Evolutionary conservation across 1,140 invertebrate genomes (phyloP).

Genomic region (Nephila pilipes): DNA sequence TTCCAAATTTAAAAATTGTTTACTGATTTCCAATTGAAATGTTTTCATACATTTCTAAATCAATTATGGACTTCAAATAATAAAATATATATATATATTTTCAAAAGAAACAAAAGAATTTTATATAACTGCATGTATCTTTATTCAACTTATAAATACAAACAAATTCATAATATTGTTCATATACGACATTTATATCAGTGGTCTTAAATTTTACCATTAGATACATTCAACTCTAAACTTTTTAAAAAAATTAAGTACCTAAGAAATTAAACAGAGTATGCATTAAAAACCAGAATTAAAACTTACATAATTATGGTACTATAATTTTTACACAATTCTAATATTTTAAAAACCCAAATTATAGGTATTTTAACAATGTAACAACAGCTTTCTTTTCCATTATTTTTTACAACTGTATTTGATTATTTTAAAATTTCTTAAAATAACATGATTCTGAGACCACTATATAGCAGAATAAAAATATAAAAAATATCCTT

Average conservation of each 20-base stretch:
- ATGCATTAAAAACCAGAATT: no score
- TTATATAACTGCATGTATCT: conserved; percentile 25
- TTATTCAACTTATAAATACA: conserved; percentile 33
- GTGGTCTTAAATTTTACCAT: neutral
- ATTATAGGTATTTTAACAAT: no score
- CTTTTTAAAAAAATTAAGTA: neutral
- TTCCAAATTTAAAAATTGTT: no score
- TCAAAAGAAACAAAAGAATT: neutral
- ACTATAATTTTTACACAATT: no score
- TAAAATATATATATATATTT: no score
- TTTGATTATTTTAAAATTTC: neutral
- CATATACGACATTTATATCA: neutral
- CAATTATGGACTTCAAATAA: no score
- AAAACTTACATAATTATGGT: no score
- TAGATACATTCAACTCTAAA: neutral
- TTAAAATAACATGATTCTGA: neutral
- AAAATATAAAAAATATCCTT: neutral
- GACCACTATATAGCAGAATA: neutral
- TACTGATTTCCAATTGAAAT: no score
- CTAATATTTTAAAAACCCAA: no score
- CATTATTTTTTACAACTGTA: no score
- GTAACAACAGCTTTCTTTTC: no score
- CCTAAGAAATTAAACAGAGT: neutral
- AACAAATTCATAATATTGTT: conserved; percentile 17
- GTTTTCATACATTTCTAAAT: no score